A percentile compares a stretch with the other conserved stretches of the same genome.
These are phyloP conservation scores for Drosophila parvula DNA, from an alignment of 1,140 invertebrate species.

Conservation along the genomic window DNA sequence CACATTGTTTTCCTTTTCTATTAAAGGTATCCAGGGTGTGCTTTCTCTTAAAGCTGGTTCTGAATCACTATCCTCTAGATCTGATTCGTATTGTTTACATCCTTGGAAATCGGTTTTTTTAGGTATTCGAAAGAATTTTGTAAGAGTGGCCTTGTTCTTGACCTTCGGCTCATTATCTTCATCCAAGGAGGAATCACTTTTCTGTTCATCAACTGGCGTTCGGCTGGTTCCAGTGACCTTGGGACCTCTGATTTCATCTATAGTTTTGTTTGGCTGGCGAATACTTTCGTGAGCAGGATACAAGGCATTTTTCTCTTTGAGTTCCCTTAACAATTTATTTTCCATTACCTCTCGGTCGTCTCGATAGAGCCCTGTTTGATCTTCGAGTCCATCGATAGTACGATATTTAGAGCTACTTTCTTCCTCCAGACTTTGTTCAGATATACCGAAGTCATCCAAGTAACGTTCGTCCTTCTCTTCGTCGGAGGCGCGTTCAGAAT, in stretches of 20 bases:
- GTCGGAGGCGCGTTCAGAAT: neutral
- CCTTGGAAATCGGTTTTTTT: neutral
- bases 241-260: conserved; percentile 30
- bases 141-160: neutral
- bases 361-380: no score
- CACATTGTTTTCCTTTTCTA: no score
- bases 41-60: no score
- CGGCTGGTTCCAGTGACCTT: conserved; percentile 23
- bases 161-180: neutral
- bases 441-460: neutral
- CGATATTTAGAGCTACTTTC: no score
- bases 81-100: no score
- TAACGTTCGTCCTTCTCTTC: neutral
- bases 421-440: no score
- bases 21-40: no score
- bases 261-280: neutral
- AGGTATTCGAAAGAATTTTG: neutral
- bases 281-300: no score
- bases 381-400: no score
- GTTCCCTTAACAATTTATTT: conserved; percentile 1
- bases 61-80: no score
- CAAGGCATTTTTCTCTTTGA: neutral
- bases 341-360: conserved; percentile 1
- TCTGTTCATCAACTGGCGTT: neutral
- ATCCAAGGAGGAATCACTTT: neutral